phyloP scores from a whole-genome alignment of 1,140 invertebrate species.

The Zaprionus vittiger region DNA sequence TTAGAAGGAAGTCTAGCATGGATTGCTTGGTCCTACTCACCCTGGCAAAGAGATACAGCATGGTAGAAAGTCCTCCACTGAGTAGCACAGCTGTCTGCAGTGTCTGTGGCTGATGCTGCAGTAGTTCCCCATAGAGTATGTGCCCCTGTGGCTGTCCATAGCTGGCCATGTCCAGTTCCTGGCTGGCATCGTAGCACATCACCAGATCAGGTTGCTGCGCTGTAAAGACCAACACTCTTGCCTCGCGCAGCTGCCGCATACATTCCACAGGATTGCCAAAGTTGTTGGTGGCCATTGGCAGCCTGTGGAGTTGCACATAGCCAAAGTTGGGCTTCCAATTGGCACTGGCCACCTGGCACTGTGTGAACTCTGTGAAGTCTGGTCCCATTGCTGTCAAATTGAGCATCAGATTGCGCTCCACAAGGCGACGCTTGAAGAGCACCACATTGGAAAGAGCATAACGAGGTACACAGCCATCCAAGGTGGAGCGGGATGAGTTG shows the following conservation, averaged over 20 bases:
- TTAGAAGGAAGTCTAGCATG: not conserved
- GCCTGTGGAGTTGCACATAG: slow-evolving; percentile 59
- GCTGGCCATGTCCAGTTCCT: slow-evolving; percentile 70
- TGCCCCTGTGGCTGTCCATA: slow-evolving; percentile 70
- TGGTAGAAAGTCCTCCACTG: slow-evolving; percentile 72
- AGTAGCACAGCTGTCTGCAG: slow-evolving; percentile 72
- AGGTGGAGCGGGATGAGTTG: slow-evolving; percentile 61
- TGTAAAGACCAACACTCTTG: slow-evolving; percentile 63
- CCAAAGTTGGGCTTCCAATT: slow-evolving; percentile 82
- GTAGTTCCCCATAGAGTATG: slow-evolving; percentile 74
- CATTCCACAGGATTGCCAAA: slow-evolving; percentile 69
- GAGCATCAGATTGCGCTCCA: slow-evolving; percentile 53
- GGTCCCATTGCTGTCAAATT: slow-evolving; percentile 81
- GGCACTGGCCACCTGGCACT: slow-evolving; percentile 77
- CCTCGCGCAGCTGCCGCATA: slow-evolving; percentile 65
- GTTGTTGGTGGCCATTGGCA: slow-evolving; percentile 36
- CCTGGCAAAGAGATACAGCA: slow-evolving; percentile 78
- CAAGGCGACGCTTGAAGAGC: slow-evolving; percentile 65
- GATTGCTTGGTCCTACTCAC: slow-evolving; percentile 36
- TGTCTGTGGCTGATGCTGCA: slow-evolving; percentile 69
- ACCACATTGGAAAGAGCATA: slow-evolving; percentile 71
- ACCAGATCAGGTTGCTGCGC: slow-evolving; percentile 72
- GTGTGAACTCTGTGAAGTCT: slow-evolving; percentile 77
- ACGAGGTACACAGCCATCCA: slow-evolving; percentile 57
- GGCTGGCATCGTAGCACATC: slow-evolving; percentile 70